Evolutionary conservation across 2,113 vertebrate genomes (phyloP).

Genomic region (Notothenia rossii): DNA sequence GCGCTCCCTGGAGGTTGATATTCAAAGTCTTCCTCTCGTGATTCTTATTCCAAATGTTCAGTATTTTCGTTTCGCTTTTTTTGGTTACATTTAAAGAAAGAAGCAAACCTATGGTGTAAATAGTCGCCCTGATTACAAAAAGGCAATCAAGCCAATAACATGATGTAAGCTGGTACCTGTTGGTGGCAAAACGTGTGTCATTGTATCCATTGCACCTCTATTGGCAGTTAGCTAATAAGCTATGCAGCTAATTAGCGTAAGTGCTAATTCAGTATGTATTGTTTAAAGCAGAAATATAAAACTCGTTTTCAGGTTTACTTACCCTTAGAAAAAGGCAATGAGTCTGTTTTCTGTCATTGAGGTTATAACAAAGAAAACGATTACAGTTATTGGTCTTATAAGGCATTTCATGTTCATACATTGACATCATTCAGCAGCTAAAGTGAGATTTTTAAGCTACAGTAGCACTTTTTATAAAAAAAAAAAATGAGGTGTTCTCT

Average conservation of each 20-base stretch:
- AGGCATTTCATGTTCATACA: not conserved
- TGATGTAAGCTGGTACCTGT: conserved; percentile 43
- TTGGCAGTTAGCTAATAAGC: conserved; percentile 67
- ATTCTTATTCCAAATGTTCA: not conserved
- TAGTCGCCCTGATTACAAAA: conserved; percentile 32
- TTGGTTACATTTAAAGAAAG: not conserved
- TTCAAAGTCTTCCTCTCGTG: conserved; percentile 7
- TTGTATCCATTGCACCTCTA: conserved; percentile 34
- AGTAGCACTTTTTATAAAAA: not conserved
- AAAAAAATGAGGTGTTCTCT: not conserved
- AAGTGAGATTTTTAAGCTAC: not conserved
- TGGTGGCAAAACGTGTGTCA: conserved; percentile 48
- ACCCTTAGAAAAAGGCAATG: not conserved
- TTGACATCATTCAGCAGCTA: conserved; percentile 31
- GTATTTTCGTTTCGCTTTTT: not conserved
- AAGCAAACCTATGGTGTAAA: not conserved
- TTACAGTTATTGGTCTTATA: not conserved
- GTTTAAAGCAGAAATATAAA: not conserved
- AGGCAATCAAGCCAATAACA: conserved; percentile 23
- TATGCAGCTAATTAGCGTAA: conserved; percentile 58
- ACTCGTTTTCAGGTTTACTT: conserved; percentile 2
- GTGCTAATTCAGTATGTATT: conserved; percentile 55
- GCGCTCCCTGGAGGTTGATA: conserved; percentile 29
- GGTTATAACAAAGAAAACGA: too few relatives aligned
- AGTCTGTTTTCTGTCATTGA: conserved; percentile 29